These are phyloP conservation scores for Triplophysa bombifrons DNA, from an alignment of 2,797 vertebrate genomes.

Conservation along the genomic window DNA sequence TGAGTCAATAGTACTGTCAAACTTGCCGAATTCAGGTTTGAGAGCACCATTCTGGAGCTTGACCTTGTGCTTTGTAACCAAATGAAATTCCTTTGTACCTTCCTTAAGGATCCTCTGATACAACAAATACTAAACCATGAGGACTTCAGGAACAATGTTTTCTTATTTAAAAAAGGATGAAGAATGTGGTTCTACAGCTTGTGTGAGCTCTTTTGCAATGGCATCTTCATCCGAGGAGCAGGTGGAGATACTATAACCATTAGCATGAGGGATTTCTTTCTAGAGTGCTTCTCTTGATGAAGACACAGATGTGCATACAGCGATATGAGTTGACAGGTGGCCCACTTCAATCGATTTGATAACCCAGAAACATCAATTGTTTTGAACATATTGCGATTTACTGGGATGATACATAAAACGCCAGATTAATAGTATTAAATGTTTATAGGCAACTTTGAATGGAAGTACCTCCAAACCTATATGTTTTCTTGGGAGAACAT, in stretches of 20 bases:
- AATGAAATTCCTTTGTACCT: background rate
- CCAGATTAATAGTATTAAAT: background rate
- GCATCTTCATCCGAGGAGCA: background rate
- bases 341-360: background rate
- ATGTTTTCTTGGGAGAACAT: no score
- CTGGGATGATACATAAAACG: background rate
- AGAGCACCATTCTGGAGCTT: background rate
- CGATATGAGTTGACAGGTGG: background rate
- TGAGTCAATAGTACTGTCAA: slow-evolving; percentile 18
- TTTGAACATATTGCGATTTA: background rate
- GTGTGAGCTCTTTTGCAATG: background rate
- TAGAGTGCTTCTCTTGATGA: background rate
- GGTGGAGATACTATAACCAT: background rate
- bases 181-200: background rate
- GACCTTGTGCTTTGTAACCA: background rate
- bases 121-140: background rate
- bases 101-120: background rate
- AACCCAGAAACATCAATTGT: background rate
- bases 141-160: background rate
- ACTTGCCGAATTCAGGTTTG: background rate
- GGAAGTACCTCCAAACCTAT: no score
- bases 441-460: background rate
- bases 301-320: slow-evolving; percentile 9
- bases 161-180: background rate
- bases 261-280: slow-evolving; percentile 9